A percentile compares a stretch with the other conserved stretches of the same genome.
These are phyloP conservation scores for Phylloscopus collybita DNA, from an alignment of 2,797 vertebrate species.

Conservation along the genomic window DNA sequence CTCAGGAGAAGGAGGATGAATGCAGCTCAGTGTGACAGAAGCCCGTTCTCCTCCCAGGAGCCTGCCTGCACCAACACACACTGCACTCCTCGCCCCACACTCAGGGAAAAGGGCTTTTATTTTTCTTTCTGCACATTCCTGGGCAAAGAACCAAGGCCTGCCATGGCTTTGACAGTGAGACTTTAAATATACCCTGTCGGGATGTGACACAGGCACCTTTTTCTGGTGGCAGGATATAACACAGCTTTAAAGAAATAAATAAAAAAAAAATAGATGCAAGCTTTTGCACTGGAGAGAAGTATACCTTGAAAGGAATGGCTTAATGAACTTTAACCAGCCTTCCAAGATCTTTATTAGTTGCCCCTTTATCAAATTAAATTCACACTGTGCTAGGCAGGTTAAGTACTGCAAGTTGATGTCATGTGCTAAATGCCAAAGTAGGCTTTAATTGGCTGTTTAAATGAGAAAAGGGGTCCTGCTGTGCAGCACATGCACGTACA, in stretches of 20 bases:
- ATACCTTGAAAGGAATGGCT: conserved; percentile 73
- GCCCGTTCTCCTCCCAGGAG: conserved; percentile 58
- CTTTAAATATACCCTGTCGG: conserved; percentile 68
- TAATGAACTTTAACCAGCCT: conserved; percentile 77
- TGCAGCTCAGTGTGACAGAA: conserved; percentile 71
- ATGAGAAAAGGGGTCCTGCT: conserved; percentile 70
- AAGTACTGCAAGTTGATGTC: conserved; percentile 64
- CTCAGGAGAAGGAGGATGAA: conserved; percentile 70
- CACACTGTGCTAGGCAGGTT: conserved; percentile 75
- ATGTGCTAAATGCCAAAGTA: conserved; percentile 72
- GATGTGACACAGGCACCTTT: conserved; percentile 75
- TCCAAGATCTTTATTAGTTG: conserved; percentile 74
- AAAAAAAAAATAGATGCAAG: conserved; percentile 7
- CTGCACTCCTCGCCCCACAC: conserved; percentile 33
- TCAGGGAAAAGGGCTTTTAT: conserved; percentile 53
- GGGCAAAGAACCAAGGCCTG: conserved; percentile 68
- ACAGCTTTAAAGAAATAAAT: conserved; percentile 32
- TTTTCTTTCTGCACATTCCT: conserved; percentile 66
- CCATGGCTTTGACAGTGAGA: conserved; percentile 70
- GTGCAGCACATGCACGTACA: conserved; percentile 2
- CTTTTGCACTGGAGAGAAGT: conserved; percentile 51
- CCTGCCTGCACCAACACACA: background rate
- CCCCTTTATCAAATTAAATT: conserved; percentile 80
- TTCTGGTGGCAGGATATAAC: conserved; percentile 75
- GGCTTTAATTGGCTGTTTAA: conserved; percentile 80